Base-by-base conservation (phyloP, 2,113 vertebrate species). In the Dasyornis broadbenti region DNA sequence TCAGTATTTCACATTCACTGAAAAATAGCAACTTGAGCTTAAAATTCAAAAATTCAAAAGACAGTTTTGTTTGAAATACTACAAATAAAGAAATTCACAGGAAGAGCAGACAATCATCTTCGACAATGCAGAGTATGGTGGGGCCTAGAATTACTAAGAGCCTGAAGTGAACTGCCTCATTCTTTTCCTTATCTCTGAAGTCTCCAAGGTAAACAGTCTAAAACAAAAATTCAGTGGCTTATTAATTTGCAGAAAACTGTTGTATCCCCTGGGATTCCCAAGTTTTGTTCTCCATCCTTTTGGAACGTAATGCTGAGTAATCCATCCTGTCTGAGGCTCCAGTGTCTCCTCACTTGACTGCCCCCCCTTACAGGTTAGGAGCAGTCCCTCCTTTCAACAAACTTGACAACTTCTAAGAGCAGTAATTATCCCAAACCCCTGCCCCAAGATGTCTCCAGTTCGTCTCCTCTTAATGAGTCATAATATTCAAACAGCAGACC, bases 231-330 rank as follows among this genome's bases (percentile, higher is more conserved):
- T 78, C 44, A 47, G 11, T 17, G 5, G 18, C 39, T 79, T 79
- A 39, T 24, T 75, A 45, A 19, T 65, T 83, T 81, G 8, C 26
- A 81, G 19, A 50, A 86, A 56, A 52, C 12, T 56, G 1, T 69
- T 79, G 5, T 9, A 19, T 61, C 8, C 2, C 4, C 7, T 37
- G 12, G 35, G 7, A 6, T 56, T 77, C 12, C 15, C 1, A 1
- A 42, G 15, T 40, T 57, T 82, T 81, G 7, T 15, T 69, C 22
- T 81, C 11, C 6, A 23, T 37, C 15, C 11, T 61, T 86, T 70
- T 39, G 4, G 45, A 89, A 89, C 2, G 26, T 4, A 10, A 18
- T 33, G 8, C 7, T 70, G 13, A 20, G 44, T 27, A 49, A 9
- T 45, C 3, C 37, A 13, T 45, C n/a, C 15, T 45, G 1, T n/a